Base-by-base conservation (phyloP, 2,797 vertebrate species). In the Artibeus jamaicensis region DNA sequence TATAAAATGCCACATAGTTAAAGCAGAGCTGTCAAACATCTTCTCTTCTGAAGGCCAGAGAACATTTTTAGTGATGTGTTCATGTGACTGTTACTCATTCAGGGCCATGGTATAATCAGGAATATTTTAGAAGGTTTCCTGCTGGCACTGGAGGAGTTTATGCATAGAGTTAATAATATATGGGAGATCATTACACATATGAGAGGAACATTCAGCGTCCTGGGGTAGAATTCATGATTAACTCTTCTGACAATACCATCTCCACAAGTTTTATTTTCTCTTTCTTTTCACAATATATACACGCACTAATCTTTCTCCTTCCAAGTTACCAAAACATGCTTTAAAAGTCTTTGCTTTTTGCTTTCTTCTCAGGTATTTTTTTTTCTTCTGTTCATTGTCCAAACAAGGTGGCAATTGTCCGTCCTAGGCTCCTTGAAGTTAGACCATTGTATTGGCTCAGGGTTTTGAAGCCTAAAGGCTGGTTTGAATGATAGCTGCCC, bases 11-110 rank as follows among this genome's bases (percentile, higher is more conserved):
- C 92, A 92, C 67, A 34, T 12, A 77, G 62, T 89, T 85, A 85
- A 74, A 71, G 70, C 57, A 91, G 74, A 90, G 34, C 57, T 91
- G 91, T 96, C 92, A 89, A 92, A 67, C 50, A 79, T 86, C 78
- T 87, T 50, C 37, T 89, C 55, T 94, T 76, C 21, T 92, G 53
- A 92, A 96, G 92, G 39, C 74, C 82, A 50, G n/a, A 29, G 62
- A 59, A 71, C 53, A n/a, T 79, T 93, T 94, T 91, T 87, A 91
- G 62, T 11, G 0, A 68, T 37, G 44, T 94, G 81, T 90, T 93
- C 3, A 0, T 78, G 37, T 46, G 65, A 83, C 46, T 68, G 37
- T 86, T 89, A 26, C 70, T 65, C 34, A 57, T 29, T 77, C 71
- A 84, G 68, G 70, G 26, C n/a, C 65, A 6, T 26, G 55, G 34